Conservation (phyloP, 2,888 invertebrate species). For the Holacanthella duospinosa region DNA sequence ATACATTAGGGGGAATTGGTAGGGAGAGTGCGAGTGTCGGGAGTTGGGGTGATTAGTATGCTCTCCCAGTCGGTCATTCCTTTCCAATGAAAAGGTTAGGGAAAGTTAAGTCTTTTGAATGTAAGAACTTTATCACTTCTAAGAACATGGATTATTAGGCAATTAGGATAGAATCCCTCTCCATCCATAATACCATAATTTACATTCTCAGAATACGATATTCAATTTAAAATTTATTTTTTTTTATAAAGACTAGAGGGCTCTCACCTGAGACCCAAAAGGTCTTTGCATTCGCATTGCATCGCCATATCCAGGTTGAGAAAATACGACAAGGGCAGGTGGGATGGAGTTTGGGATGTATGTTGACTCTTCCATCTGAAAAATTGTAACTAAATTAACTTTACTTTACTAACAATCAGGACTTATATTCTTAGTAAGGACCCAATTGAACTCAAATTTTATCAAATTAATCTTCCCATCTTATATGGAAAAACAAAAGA, state of each 20-base stretch:
- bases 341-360: conserved; percentile 61
- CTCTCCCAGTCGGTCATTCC: neutral
- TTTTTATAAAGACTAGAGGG: neutral
- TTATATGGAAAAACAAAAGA: neutral
- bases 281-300: conserved; percentile 63
- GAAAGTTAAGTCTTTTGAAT: conserved; percentile 2
- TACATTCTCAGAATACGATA: neutral
- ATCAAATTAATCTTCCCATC: too few relatives aligned
- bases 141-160: conserved; percentile 35
- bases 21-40: too few relatives aligned
- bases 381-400: conserved; percentile 30
- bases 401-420: too few relatives aligned
- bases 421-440: too few relatives aligned
- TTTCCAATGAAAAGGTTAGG: neutral
- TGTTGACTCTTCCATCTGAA: conserved; percentile 62
- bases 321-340: conserved; percentile 63
- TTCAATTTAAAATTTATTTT: neutral
- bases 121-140: neutral
- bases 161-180: conserved; percentile 23
- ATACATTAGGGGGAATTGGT: too few relatives aligned
- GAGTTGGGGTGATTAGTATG: neutral
- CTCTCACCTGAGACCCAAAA: conserved; percentile 57
- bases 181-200: neutral
- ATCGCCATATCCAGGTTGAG: conserved; percentile 63
- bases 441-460: too few relatives aligned